phyloP scores from a whole-genome alignment of 2,888 invertebrate genomes.

The Amphipyra berbera region DNA sequence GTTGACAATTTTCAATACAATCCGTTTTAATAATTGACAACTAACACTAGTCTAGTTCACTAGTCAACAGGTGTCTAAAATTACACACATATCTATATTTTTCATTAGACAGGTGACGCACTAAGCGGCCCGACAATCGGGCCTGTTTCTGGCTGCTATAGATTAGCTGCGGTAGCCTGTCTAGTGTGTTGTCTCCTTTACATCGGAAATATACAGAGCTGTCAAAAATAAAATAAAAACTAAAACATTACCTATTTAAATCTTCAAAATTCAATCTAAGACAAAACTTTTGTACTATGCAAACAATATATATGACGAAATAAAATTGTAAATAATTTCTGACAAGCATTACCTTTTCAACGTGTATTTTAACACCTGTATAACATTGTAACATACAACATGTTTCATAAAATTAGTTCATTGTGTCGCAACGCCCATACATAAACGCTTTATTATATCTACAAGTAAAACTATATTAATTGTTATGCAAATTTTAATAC shows the following conservation, averaged over 20 bases:
- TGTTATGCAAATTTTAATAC: slow-evolving; percentile 68
- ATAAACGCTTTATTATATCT: slow-evolving; percentile 62
- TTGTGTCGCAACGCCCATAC: slow-evolving; percentile 69
- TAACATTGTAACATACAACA: slow-evolving; percentile 38
- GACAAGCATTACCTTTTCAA: slow-evolving; percentile 58
- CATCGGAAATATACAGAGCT: slow-evolving; percentile 1
- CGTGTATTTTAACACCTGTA: slow-evolving; percentile 61
- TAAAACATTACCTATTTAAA: slow-evolving; percentile 4
- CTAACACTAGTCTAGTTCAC: neutral
- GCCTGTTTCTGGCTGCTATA: neutral
- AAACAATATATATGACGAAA: slow-evolving; percentile 35
- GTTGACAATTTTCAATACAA: neutral
- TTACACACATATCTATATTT: neutral
- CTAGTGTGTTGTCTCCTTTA: neutral
- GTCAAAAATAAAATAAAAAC: slow-evolving; percentile 8
- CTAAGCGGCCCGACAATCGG: neutral
- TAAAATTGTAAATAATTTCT: slow-evolving; percentile 50
- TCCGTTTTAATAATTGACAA: neutral
- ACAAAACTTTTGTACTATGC: slow-evolving; percentile 8
- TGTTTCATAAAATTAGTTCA: slow-evolving; percentile 73
- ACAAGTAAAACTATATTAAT: slow-evolving; percentile 63
- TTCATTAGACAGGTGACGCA: no score
- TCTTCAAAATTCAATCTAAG: slow-evolving; percentile 20
- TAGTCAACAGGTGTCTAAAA: neutral
- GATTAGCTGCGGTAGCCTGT: neutral